Base-by-base conservation (phyloP, 2,888 invertebrate genomes). In the Ectemnius cavifrons region DNA sequence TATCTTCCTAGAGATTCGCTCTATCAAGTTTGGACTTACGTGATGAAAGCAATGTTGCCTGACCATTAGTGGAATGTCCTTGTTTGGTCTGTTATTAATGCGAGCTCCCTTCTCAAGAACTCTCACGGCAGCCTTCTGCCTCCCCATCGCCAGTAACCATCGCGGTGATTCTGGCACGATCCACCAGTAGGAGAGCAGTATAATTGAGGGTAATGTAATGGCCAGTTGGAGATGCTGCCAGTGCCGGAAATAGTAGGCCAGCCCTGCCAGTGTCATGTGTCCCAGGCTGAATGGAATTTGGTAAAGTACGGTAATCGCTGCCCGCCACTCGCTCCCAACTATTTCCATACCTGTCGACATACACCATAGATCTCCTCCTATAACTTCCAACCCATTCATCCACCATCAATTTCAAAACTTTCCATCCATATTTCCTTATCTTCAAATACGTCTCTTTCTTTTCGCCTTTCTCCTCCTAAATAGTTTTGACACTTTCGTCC, bases 81-180 rank as follows among this genome's bases (percentile, higher is more conserved):
- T 85, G 59, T 82, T 78, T 45, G 84, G 66, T 69, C 87, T 86
- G 20, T 88, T 87, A 78, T 92, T 92, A 28, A 84, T 80, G 63
- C 85, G 93, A 0, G 95, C 95, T 8, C 94, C 95, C 70, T 92
- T 92, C 65, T 93, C 93, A n/a, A 96, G 89, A 0, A 95, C 90
- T 46, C 91, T 87, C 2, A 94, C 91, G 0, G 96, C 94, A 80
- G 93, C 92, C 37, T 93, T 93, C 67, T 93, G 92, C 75, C 92
- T 92, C 0, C 95, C 95, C 1, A 94, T 93, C 13, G 95, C 94
- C 58, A 95, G 92, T 8, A 96, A 91, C 96, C 96, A 96, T 67
- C 96, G 92, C 0, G 96, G 96, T 2, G 96, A 96, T 91, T 96
- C 96, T 0, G 96, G 96, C 67, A 96, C 91, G 6, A 95, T 85